A percentile compares a stretch with the other conserved stretches of the same genome.
Conservation (phyloP, 2,797 vertebrate genomes). For the Acanthurus lineatus region DNA sequence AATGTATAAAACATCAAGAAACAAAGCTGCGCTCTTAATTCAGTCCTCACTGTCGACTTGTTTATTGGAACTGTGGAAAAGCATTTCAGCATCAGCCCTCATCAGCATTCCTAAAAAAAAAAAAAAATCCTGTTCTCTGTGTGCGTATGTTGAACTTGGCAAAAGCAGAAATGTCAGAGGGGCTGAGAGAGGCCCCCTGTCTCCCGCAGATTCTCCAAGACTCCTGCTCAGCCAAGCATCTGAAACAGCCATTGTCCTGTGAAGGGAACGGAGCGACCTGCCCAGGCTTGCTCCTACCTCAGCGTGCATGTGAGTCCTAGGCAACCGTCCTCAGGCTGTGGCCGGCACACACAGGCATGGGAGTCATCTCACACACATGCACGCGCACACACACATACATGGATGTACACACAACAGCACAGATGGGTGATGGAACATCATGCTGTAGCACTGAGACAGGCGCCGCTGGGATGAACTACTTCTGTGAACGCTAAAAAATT, state of each 20-base stretch:
- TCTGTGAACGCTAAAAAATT: not conserved
- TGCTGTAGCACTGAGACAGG: constrained; percentile 30
- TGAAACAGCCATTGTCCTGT: constrained; percentile 57
- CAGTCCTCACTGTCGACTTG: not conserved
- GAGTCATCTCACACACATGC: constrained; percentile 10
- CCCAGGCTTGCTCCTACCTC: constrained; percentile 70
- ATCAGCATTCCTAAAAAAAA: constrained; percentile 7
- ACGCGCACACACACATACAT: constrained; percentile 1
- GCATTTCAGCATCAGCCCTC: constrained; percentile 6
- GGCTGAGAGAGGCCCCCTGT: constrained; percentile 37
- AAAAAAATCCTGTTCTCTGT: constrained; percentile 15
- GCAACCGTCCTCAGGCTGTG: constrained; percentile 56
- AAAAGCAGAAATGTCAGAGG: constrained; percentile 49
- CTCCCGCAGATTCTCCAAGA: constrained; percentile 43
- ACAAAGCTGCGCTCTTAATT: not conserved
- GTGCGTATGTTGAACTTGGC: constrained; percentile 37
- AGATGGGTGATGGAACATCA: constrained; percentile 30
- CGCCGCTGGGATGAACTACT: constrained; percentile 14
- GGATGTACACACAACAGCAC: constrained; percentile 17
- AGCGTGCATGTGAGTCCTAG: constrained; percentile 57
- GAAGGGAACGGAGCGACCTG: constrained; percentile 58
- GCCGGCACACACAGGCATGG: constrained; percentile 11
- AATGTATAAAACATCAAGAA: not conserved
- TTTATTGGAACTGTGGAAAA: constrained; percentile 17
- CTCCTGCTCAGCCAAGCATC: constrained; percentile 60